Evolutionary conservation across 2,888 invertebrate species (phyloP).

Genomic region (Cheilosia variabilis): DNA sequence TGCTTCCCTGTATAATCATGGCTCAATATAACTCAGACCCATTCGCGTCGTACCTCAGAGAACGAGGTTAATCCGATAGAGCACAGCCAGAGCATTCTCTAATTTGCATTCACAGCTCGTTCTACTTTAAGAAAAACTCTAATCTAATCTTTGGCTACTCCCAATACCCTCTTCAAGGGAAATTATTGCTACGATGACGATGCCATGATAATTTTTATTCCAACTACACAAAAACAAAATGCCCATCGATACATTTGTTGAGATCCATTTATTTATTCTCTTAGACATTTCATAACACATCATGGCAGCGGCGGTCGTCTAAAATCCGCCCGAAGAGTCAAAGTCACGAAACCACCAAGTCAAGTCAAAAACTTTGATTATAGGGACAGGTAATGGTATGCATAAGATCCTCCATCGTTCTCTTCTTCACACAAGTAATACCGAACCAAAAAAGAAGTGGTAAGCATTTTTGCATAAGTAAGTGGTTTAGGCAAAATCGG

Average conservation of each 20-base stretch:
- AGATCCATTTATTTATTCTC: conserved; percentile 47
- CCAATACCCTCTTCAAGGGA: conserved; percentile 64
- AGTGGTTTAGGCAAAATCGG: conserved; percentile 65
- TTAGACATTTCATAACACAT: conserved; percentile 63
- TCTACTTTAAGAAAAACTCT: conserved; percentile 2
- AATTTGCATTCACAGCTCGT: conserved; percentile 64
- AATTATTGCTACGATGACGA: conserved; percentile 62
- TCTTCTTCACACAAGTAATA: conserved; percentile 22
- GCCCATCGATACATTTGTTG: conserved; percentile 53
- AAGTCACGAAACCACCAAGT: conserved; percentile 72
- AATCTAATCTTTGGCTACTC: conserved; percentile 64
- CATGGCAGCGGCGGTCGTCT: conserved; percentile 36
- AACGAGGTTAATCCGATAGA: conserved; percentile 48
- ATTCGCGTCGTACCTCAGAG: conserved; percentile 3
- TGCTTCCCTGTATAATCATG: not conserved
- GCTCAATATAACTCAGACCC: conserved; percentile 18
- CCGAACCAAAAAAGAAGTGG: conserved; percentile 55
- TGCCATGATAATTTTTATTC: conserved; percentile 47
- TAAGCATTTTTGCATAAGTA: conserved; percentile 75
- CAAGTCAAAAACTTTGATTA: conserved; percentile 66
- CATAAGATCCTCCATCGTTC: conserved; percentile 43
- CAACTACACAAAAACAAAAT: not conserved
- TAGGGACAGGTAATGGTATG: conserved; percentile 51
- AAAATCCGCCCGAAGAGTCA: conserved; percentile 52
- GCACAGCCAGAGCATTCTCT: conserved; percentile 41